Evolutionary conservation across 2,797 vertebrate genomes (phyloP).

Genomic region (Darevskia mixta): DNA sequence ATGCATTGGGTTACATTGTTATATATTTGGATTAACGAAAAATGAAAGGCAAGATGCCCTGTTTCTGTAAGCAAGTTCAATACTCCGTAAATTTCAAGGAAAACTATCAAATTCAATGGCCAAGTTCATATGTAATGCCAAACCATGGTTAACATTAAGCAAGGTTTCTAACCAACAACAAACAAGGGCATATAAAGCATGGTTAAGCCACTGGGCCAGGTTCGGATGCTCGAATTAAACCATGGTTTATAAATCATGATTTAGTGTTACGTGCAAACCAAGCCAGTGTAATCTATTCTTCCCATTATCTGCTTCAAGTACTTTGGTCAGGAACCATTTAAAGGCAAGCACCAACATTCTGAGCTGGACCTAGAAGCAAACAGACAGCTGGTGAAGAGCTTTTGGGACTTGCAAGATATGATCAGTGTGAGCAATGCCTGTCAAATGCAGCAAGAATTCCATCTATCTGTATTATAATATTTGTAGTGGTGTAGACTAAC

Average conservation of each 20-base stretch:
- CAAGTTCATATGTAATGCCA: too few species aligned
- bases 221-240: too few species aligned
- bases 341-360: not conserved
- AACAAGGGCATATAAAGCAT: too few species aligned
- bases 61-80: constrained; percentile 22
- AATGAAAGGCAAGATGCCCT: constrained; percentile 22
- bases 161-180: too few species aligned
- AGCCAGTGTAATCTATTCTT: not conserved
- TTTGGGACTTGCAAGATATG: not conserved
- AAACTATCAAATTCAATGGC: constrained; percentile 24
- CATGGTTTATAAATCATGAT: too few species aligned
- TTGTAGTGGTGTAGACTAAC: not conserved
- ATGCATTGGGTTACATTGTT: too few species aligned
- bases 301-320: not conserved
- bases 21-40: constrained; percentile 56
- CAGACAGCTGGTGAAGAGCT: too few species aligned
- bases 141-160: too few species aligned
- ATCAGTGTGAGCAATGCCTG: not conserved
- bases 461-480: not conserved
- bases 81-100: constrained; percentile 37
- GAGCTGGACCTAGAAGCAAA: too few species aligned
- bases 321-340: not conserved
- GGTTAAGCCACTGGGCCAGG: too few species aligned
- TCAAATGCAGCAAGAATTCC: not conserved
- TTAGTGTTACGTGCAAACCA: too few species aligned